A percentile compares a stretch with the other conserved stretches of the same genome.
phyloP scores from a whole-genome alignment of 2,113 vertebrate genomes.

The Corvus hawaiiensis region DNA sequence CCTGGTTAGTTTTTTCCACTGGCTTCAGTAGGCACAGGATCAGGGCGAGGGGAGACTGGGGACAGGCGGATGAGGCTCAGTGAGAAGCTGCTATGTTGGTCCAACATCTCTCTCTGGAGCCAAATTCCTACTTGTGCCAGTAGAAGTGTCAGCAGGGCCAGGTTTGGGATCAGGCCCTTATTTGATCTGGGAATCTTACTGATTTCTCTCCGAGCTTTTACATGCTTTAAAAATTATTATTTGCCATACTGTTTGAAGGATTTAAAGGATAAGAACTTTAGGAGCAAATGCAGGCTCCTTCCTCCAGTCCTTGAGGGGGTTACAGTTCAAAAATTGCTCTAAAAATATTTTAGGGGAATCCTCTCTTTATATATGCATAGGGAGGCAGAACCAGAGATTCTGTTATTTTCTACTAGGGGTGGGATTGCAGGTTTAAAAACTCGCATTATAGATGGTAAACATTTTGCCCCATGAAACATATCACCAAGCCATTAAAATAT shows the following conservation, averaged over 20 bases:
- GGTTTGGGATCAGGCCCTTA: background rate
- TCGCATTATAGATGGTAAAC: background rate
- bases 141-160: background rate
- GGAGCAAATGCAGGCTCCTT: background rate
- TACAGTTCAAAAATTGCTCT: background rate
- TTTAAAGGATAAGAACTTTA: background rate
- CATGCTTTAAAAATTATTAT: background rate
- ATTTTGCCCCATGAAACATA: background rate
- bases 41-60: background rate
- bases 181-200: background rate
- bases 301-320: background rate
- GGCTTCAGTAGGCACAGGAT: background rate
- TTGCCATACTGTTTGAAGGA: background rate
- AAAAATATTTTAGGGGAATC: background rate
- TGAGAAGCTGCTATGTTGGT: background rate
- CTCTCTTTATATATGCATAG: background rate
- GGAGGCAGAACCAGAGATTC: background rate
- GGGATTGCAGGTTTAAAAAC: background rate
- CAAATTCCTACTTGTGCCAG: background rate
- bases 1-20: slow-evolving; percentile 20
- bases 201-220: background rate
- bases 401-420: background rate
- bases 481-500: background rate
- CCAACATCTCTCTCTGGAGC: background rate
- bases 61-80: background rate